These are phyloP conservation scores for Drosophila pseudoobscura DNA, from an alignment of 1,140 invertebrate species.

Conservation along the genomic window DNA sequence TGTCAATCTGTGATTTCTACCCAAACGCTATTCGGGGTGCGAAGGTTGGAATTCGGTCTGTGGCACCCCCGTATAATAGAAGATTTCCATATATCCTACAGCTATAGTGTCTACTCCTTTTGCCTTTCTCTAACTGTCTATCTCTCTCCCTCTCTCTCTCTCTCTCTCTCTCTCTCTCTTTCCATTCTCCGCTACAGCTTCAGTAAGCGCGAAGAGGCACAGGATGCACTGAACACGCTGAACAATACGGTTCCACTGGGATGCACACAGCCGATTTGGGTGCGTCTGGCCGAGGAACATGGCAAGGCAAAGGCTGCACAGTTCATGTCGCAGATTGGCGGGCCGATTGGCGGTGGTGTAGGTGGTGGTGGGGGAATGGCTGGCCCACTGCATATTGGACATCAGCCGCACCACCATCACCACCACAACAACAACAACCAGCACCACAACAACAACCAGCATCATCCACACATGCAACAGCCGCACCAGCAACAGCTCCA, in stretches of 20 bases:
- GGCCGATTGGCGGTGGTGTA: constrained; percentile 18
- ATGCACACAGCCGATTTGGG: constrained; percentile 91
- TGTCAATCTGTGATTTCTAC: too few species aligned
- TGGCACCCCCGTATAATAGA: too few species aligned
- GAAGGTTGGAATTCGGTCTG: too few species aligned
- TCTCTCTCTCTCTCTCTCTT: neutral
- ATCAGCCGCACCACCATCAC: constrained; percentile 34
- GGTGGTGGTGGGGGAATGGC: constrained; percentile 18
- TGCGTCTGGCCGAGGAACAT: constrained; percentile 95
- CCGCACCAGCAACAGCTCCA: constrained; percentile 38
- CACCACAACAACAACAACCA: constrained; percentile 22
- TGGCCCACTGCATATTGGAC: constrained; percentile 33
- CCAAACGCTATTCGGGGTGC: too few species aligned
- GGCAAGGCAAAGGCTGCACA: constrained; percentile 92
- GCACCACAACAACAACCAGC: constrained; percentile 21
- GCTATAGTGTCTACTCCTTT: neutral
- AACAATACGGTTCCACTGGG: constrained; percentile 94
- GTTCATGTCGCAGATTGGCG: constrained; percentile 79
- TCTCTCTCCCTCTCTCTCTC: neutral
- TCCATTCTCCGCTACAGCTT: constrained; percentile 29
- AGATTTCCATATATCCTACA: too few species aligned
- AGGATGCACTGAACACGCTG: constrained; percentile 93
- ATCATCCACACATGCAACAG: constrained; percentile 43
- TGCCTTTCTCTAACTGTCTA: neutral
- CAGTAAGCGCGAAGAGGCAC: constrained; percentile 91